Percentiles rank a stretch among this genome's conserved stretches.
phyloP scores from a whole-genome alignment of 2,888 invertebrate species.

The Tholera decimalis region DNA sequence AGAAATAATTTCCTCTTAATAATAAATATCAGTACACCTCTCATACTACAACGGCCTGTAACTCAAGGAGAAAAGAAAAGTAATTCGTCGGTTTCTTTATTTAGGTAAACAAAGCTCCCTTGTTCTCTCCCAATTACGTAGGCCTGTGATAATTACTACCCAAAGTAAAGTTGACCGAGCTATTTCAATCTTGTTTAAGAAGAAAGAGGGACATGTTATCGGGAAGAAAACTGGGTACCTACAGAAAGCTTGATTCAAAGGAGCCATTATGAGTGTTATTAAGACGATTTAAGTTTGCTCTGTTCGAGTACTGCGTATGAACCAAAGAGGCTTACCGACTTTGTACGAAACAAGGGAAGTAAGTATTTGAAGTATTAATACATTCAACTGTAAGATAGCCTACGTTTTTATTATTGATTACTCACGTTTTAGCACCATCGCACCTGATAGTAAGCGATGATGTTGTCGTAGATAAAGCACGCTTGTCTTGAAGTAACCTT shows the following conservation, averaged over 20 bases:
- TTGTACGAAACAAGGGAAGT: no score
- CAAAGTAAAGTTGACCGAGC: constrained; percentile 56
- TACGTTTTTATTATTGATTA: no score
- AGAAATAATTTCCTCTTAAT: no score
- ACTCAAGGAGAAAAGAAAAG: constrained; percentile 14
- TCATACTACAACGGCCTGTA: no score
- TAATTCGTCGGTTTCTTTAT: constrained; percentile 32
- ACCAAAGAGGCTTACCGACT: no score
- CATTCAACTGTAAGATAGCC: no score
- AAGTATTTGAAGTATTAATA: no score
- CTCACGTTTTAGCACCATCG: no score
- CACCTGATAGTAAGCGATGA: no score
- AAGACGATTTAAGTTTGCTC: neutral
- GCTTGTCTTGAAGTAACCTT: no score
- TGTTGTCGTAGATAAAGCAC: no score
- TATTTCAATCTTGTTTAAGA: constrained; percentile 36
- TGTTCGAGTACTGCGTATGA: neutral
- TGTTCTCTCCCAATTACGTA: constrained; percentile 52
- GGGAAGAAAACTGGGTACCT: neutral
- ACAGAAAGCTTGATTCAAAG: constrained; percentile 1
- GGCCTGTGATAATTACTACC: constrained; percentile 60
- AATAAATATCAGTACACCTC: no score
- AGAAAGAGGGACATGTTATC: constrained; percentile 33
- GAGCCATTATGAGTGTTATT: neutral
- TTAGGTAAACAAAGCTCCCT: constrained; percentile 47